A percentile compares a stretch with the other conserved stretches of the same genome.
Conservation (phyloP, 2,113 vertebrate genomes). For the Neodontobutis hainanensis region DNA sequence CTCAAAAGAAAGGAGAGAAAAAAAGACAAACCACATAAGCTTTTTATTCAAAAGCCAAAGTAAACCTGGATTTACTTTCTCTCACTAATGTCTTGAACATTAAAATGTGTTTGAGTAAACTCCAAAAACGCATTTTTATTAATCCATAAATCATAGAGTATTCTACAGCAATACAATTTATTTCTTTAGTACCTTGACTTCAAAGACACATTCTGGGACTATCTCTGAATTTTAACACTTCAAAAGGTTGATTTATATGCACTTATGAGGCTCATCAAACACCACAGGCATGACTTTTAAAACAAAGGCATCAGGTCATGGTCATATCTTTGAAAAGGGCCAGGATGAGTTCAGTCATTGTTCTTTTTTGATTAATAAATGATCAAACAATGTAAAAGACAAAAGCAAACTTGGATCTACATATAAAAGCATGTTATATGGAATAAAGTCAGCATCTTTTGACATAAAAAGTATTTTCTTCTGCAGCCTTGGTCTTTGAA, state of each 20-base stretch:
- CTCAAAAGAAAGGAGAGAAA: too few species aligned
- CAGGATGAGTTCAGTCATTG: constrained; percentile 21
- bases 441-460: neutral
- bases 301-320: constrained; percentile 43
- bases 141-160: neutral
- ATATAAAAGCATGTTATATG: too few species aligned
- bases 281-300: constrained; percentile 12
- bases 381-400: constrained; percentile 24
- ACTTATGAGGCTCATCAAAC: constrained; percentile 37
- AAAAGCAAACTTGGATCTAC: neutral
- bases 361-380: constrained; percentile 27
- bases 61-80: too few species aligned
- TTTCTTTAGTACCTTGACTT: constrained; percentile 3
- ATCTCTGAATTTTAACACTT: constrained; percentile 8
- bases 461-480: constrained; percentile 15
- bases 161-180: neutral
- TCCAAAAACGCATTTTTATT: too few species aligned
- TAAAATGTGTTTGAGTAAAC: too few species aligned
- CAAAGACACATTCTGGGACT: constrained; percentile 29
- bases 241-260: constrained; percentile 32
- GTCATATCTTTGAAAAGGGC: constrained; percentile 30
- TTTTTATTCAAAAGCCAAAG: too few species aligned
- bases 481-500: constrained; percentile 3
- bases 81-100: too few species aligned
- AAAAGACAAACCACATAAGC: too few species aligned